phyloP scores from a whole-genome alignment of 92 coral and sea anemone species.

The Epizoanthus rinbou region DNA sequence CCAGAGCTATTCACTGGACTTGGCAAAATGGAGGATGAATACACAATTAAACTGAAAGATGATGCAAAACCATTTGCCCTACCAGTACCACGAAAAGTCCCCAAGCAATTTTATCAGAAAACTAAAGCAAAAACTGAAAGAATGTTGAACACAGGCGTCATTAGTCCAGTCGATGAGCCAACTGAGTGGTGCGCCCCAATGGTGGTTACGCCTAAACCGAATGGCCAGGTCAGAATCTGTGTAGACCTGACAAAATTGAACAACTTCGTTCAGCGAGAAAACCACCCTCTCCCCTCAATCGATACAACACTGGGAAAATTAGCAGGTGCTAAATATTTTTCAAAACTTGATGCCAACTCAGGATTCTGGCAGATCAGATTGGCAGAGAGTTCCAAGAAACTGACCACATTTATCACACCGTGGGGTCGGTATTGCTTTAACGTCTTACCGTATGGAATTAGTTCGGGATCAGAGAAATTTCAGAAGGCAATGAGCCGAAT shows the following conservation, averaged over 20 bases:
- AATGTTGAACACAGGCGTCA: slow-evolving; percentile 40
- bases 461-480: too few species aligned
- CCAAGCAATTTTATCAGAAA: slow-evolving; percentile 23
- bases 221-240: too few species aligned
- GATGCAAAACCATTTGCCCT: slow-evolving; percentile 50
- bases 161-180: slow-evolving; percentile 40
- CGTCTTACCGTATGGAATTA: too few species aligned
- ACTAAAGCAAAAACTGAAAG: slow-evolving; percentile 41
- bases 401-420: too few species aligned
- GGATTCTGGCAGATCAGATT: slow-evolving; percentile 54
- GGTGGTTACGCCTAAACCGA: slow-evolving; percentile 51
- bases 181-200: slow-evolving; percentile 52
- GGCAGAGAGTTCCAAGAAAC: slow-evolving; percentile 38
- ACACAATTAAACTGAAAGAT: slow-evolving; percentile 49
- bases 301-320: slow-evolving; percentile 47
- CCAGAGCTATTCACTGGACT: slow-evolving; percentile 54
- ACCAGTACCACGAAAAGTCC: slow-evolving; percentile 48
- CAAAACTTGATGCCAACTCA: slow-evolving; percentile 60
- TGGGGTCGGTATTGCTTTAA: too few species aligned
- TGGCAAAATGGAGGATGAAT: slow-evolving; percentile 50
- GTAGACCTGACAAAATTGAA: slow-evolving; percentile 51
- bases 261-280: slow-evolving; percentile 45
- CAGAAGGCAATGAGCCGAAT: too few species aligned
- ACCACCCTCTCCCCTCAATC: slow-evolving; percentile 51
- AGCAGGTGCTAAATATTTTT: slow-evolving; percentile 50